These are phyloP conservation scores for Eurytoma californica DNA, from an alignment of 2,888 invertebrate genomes.

Conservation along the genomic window DNA sequence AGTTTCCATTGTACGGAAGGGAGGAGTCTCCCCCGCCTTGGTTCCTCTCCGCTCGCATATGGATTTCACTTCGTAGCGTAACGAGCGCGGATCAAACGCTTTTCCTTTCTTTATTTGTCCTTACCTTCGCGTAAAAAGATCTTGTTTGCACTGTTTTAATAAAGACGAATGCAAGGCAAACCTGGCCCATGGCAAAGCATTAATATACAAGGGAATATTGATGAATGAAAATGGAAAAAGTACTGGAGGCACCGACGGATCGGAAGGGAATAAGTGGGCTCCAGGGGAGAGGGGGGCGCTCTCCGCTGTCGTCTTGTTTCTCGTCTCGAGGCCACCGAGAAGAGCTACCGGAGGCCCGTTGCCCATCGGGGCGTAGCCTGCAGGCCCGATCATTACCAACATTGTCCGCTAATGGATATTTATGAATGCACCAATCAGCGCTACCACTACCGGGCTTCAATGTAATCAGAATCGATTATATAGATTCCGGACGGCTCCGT, in stretches of 20 bases:
- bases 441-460: conserved; percentile 74
- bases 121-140: conserved; percentile 14
- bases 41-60: conserved; percentile 1
- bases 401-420: conserved; percentile 75
- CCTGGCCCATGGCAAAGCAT: neutral
- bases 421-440: conserved; percentile 75
- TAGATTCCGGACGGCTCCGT: conserved; percentile 63
- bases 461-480: conserved; percentile 75
- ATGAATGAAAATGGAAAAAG: conserved; percentile 22
- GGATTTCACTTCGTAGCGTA: conserved; percentile 41
- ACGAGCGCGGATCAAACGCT: conserved; percentile 51
- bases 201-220: neutral
- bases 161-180: conserved; percentile 6
- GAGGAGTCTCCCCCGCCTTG: conserved; percentile 12
- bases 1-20: conserved; percentile 62
- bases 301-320: conserved; percentile 64
- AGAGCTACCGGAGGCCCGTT: conserved; percentile 67
- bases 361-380: conserved; percentile 63
- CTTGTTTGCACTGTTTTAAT: conserved; percentile 19
- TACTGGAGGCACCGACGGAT: neutral
- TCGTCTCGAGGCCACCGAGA: conserved; percentile 66
- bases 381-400: conserved; percentile 72
- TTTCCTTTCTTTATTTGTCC: conserved; percentile 34
- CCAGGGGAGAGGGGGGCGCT: neutral
- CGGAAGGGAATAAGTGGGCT: neutral